phyloP scores from a whole-genome alignment of 2,888 invertebrate species.

The Acleris sparsana region DNA sequence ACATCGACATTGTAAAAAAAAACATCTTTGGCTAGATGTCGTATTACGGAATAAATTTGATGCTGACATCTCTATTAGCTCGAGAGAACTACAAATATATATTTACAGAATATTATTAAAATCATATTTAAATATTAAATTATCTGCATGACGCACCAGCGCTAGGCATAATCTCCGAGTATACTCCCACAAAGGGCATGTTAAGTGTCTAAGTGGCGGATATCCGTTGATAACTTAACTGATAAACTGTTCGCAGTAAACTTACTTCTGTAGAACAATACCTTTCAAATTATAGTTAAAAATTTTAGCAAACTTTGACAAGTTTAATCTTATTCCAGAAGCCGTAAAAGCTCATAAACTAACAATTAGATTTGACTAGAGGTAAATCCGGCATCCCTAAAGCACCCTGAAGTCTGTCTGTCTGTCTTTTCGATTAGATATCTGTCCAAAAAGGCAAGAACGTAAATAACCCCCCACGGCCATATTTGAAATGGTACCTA shows the following conservation, averaged over 20 bases:
- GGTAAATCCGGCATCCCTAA: too few relatives aligned
- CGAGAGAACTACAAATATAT: not conserved
- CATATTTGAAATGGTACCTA: too few relatives aligned
- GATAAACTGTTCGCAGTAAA: constrained; percentile 40
- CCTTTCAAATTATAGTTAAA: not conserved
- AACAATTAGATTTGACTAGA: too few relatives aligned
- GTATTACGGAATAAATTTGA: too few relatives aligned
- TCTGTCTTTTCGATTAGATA: too few relatives aligned
- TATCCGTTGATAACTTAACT: constrained; percentile 50
- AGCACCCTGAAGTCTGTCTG: too few relatives aligned
- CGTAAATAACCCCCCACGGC: not conserved
- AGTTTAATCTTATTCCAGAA: too few relatives aligned
- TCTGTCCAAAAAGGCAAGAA: not conserved
- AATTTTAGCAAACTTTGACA: too few relatives aligned
- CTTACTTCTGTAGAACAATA: constrained; percentile 6
- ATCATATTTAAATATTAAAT: not conserved
- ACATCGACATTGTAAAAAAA: too few relatives aligned
- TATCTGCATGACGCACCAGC: constrained; percentile 10
- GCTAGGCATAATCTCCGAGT: constrained; percentile 14
- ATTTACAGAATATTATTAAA: not conserved
- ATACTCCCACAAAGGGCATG: constrained; percentile 29
- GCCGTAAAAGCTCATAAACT: too few relatives aligned
- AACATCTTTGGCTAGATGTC: too few relatives aligned
- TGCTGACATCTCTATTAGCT: too few relatives aligned
- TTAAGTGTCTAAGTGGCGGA: constrained; percentile 46